Evolutionary conservation across 1,140 invertebrate genomes (phyloP).

Genomic region (Oedothorax gibbosus): DNA sequence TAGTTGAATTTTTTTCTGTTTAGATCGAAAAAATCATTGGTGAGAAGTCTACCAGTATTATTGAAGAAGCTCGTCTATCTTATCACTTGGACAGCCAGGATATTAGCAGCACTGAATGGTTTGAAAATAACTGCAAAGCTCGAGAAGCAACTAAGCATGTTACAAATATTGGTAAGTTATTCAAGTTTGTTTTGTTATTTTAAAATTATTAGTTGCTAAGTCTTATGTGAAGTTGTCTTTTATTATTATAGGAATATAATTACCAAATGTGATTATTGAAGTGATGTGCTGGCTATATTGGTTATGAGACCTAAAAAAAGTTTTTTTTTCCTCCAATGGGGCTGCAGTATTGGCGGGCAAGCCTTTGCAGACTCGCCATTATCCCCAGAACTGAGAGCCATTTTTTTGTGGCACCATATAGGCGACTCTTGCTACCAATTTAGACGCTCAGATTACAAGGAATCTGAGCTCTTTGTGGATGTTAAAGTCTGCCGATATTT

Average conservation of each 20-base stretch:
- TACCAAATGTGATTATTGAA: too few species aligned
- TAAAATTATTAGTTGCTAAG: not conserved
- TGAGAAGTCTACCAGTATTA: not conserved
- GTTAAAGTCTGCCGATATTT: too few species aligned
- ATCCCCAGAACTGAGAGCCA: too few species aligned
- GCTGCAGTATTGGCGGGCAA: too few species aligned
- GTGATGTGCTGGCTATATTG: not conserved
- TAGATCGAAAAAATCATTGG: conserved; percentile 6
- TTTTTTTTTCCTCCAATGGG: not conserved
- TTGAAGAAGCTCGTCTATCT: not conserved
- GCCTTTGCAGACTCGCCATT: too few species aligned
- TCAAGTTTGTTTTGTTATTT: not conserved
- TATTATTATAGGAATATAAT: not conserved
- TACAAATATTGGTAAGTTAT: not conserved
- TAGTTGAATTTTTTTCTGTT: not conserved
- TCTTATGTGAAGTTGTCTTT: not conserved
- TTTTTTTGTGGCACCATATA: too few species aligned
- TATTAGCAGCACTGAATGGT: conserved; percentile 21
- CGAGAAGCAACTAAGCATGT: not conserved
- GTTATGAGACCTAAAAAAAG: not conserved
- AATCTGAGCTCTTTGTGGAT: too few species aligned
- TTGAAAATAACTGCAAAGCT: conserved; percentile 45
- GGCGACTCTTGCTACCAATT: too few species aligned
- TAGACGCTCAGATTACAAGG: too few species aligned
- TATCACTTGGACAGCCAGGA: conserved; percentile 4